Evolutionary conservation across 1,140 invertebrate species (phyloP).

Genomic region (Sarcophaga peregrina): DNA sequence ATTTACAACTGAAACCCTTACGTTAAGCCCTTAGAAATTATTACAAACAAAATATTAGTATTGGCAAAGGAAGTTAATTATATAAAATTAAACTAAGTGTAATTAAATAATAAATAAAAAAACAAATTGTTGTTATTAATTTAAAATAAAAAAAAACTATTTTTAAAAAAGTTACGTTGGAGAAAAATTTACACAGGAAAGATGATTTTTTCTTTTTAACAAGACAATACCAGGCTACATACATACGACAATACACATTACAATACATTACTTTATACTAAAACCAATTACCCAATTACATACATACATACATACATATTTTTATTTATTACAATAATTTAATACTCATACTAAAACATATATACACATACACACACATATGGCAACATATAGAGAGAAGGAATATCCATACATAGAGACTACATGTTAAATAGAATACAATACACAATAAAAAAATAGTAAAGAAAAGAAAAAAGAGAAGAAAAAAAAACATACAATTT

Average conservation of each 20-base stretch:
- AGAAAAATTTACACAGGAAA: no score
- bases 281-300: background rate
- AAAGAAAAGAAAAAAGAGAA: no score
- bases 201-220: background rate
- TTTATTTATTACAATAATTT: background rate
- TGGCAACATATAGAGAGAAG: background rate
- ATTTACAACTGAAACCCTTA: constrained; percentile 21
- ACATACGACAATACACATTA: background rate
- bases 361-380: background rate
- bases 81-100: no score
- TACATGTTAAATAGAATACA: background rate
- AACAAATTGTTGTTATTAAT: no score
- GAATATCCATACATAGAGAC: background rate
- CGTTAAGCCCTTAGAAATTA: no score
- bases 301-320: background rate
- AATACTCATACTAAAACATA: background rate
- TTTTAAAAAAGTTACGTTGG: no score
- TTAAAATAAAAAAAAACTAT: no score
- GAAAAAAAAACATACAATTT: no score
- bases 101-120: no score
- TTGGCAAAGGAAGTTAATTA: no score
- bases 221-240: background rate
- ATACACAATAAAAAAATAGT: background rate
- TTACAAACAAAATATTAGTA: no score
- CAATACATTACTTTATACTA: background rate